phyloP scores from a whole-genome alignment of 1,140 invertebrate species.

The Teleogryllus occipitalis region DNA sequence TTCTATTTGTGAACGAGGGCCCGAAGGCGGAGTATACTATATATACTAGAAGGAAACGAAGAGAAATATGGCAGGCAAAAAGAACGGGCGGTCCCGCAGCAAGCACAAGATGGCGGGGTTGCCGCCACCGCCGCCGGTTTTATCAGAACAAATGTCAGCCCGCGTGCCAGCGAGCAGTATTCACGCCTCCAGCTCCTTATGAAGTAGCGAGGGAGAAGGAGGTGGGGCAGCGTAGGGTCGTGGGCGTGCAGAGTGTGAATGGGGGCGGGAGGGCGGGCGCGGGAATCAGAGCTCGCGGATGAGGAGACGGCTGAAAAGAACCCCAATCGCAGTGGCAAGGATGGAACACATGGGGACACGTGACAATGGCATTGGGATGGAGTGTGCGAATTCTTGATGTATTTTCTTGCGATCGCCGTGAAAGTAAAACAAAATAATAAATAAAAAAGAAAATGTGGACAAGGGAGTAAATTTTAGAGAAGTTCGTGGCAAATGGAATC shows the following conservation, averaged over 20 bases:
- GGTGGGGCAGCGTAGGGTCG: neutral
- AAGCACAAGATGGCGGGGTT: neutral
- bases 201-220: neutral
- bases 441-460: too few species aligned
- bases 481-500: too few species aligned
- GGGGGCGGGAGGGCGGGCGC: neutral
- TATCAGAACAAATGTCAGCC: slow-evolving; percentile 4
- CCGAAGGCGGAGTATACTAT: neutral
- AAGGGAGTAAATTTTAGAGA: too few species aligned
- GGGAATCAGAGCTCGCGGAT: neutral
- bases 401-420: too few species aligned
- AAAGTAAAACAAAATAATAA: too few species aligned
- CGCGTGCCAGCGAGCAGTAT: neutral
- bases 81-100: neutral
- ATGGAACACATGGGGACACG: too few species aligned
- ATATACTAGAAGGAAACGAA: neutral
- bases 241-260: neutral
- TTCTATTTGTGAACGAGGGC: neutral
- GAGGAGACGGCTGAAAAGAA: neutral
- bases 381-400: too few species aligned
- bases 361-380: too few species aligned
- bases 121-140: neutral
- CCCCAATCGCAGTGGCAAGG: too few species aligned
- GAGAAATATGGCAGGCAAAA: neutral
- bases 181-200: neutral